A percentile compares a stretch with the other conserved stretches of the same genome.
Conservation (phyloP, 2,888 invertebrate species). For the Anaspis maculata region DNA sequence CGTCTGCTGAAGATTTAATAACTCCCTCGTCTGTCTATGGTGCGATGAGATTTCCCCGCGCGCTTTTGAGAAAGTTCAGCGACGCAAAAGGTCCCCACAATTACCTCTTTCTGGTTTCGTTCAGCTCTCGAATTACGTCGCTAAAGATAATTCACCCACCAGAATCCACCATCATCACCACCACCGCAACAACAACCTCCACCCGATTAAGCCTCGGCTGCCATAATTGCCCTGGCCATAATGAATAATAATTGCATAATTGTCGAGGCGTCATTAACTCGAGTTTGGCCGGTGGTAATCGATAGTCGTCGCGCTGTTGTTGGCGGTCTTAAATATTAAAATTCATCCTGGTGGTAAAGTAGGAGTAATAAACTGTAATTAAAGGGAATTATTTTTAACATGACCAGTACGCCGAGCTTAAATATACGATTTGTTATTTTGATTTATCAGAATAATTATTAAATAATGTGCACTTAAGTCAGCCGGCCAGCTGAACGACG, state of each 20-base stretch:
- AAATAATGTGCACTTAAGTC: conserved; percentile 42
- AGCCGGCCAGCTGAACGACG: conserved; percentile 25
- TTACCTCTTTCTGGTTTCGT: too few relatives aligned
- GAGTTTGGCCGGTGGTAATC: conserved; percentile 14
- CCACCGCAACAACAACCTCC: too few relatives aligned
- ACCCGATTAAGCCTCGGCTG: too few relatives aligned
- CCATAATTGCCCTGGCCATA: conserved; percentile 9
- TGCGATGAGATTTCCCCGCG: too few relatives aligned
- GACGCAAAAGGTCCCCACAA: too few relatives aligned
- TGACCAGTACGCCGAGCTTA: conserved; percentile 35
- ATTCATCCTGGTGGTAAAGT: conserved; percentile 27
- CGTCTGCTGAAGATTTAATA: too few relatives aligned
- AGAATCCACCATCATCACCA: too few relatives aligned
- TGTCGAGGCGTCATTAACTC: conserved; percentile 18
- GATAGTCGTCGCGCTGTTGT: conserved; percentile 13
- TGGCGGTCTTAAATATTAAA: conserved; percentile 16
- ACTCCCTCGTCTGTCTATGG: too few relatives aligned
- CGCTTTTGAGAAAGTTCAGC: too few relatives aligned
- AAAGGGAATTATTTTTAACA: conserved; percentile 42
- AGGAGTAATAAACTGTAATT: conserved; percentile 41
- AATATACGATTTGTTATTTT: conserved; percentile 44
- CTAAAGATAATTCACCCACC: too few relatives aligned
- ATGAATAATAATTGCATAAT: conserved; percentile 24
- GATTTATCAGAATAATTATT: conserved; percentile 46
- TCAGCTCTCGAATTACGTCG: too few relatives aligned